Conservation (phyloP, 2,113 vertebrate species). For the Phylloscopus trochilus region DNA sequence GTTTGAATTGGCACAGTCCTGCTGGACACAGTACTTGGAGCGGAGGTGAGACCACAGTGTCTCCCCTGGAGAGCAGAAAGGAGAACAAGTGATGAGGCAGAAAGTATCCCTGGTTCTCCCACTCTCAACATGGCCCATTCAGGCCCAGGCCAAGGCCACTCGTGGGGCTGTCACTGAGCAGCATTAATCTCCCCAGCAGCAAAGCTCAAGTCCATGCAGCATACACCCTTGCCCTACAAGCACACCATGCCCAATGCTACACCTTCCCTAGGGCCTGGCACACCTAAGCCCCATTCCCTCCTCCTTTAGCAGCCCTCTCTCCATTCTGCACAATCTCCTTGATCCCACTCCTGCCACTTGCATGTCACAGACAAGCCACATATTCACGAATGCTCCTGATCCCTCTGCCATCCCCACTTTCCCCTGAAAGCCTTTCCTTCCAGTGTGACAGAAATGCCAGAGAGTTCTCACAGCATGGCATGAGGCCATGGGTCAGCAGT, state of each 20-base stretch:
- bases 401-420: neutral
- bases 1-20: conserved; percentile 53
- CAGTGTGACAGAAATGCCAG: rapidly evolving
- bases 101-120: neutral
- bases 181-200: neutral
- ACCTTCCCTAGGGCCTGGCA: neutral
- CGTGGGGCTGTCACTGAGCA: rapidly evolving
- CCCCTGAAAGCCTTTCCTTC: neutral
- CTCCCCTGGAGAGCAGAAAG: conserved; percentile 75
- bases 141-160: neutral
- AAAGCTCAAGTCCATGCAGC: neutral
- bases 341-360: neutral
- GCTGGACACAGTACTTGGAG: conserved; percentile 58
- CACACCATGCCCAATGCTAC: neutral
- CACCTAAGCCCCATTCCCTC: neutral
- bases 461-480: neutral
- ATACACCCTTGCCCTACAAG: neutral
- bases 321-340: neutral
- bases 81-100: neutral
- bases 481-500: rapidly evolving
- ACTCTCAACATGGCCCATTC: rapidly evolving
- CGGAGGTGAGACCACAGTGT: conserved; percentile 87
- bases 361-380: neutral
- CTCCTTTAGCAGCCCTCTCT: neutral
- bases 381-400: neutral